Percentiles rank a stretch among this genome's conserved stretches.
phyloP scores from a whole-genome alignment of 2,888 invertebrate genomes.

The Ligdia adustata region DNA sequence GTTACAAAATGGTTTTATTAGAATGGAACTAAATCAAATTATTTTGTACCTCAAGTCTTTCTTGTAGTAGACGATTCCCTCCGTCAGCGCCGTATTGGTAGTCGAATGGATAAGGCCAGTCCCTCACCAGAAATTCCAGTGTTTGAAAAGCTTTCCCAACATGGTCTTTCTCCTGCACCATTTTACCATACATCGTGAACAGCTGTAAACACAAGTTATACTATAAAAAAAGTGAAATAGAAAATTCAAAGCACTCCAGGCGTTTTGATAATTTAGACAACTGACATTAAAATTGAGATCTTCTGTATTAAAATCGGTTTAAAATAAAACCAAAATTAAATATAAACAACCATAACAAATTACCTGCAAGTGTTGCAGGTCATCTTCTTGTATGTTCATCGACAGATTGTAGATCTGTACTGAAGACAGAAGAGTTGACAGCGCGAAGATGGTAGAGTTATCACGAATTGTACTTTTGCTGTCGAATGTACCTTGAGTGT shows the following conservation, averaged over 20 bases:
- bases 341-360: not conserved
- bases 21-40: no score
- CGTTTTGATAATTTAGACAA: no score
- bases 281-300: no score
- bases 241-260: not conserved
- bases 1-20: no score
- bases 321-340: not conserved
- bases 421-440: slow-evolving; percentile 96
- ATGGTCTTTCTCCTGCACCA: slow-evolving; percentile 86
- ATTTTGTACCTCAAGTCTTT: slow-evolving; percentile 92
- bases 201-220: slow-evolving; percentile 73
- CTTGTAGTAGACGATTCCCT: slow-evolving; percentile 91
- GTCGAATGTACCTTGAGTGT: slow-evolving; percentile 98
- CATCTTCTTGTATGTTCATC: slow-evolving; percentile 96
- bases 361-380: slow-evolving; percentile 93
- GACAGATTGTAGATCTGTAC: slow-evolving; percentile 92
- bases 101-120: slow-evolving; percentile 98
- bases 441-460: slow-evolving; percentile 86
- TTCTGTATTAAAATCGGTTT: no score
- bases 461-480: slow-evolving; percentile 97
- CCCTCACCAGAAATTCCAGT: slow-evolving; percentile 93
- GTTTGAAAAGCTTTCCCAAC: slow-evolving; percentile 92
- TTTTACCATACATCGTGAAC: slow-evolving; percentile 93
- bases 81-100: slow-evolving; percentile 93
- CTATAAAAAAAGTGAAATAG: not conserved